Conservation (phyloP, 2,888 invertebrate species). For the Cephus runcator region DNA sequence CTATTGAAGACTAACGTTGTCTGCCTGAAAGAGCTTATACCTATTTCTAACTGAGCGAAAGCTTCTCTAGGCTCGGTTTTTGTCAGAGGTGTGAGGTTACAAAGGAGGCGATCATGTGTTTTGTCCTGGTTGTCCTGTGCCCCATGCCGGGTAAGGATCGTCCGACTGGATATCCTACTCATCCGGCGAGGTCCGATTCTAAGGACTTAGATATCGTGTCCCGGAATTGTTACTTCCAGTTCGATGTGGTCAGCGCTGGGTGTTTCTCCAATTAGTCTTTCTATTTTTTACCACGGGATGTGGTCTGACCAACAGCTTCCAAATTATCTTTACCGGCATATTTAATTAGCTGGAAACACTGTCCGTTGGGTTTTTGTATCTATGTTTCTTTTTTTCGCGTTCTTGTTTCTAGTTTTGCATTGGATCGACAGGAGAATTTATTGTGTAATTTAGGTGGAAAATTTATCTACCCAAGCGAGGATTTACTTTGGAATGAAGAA, state of each 20-base stretch:
- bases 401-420: slow-evolving; percentile 7
- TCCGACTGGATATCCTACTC: slow-evolving; percentile 43
- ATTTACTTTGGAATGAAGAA: too few species aligned
- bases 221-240: background rate
- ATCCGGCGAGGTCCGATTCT: slow-evolving; percentile 16
- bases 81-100: slow-evolving; percentile 62
- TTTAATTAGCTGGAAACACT: background rate
- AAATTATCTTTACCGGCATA: background rate
- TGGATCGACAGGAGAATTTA: background rate
- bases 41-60: slow-evolving; percentile 4
- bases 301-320: background rate
- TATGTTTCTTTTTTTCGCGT: background rate
- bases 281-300: background rate
- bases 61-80: slow-evolving; percentile 39
- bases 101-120: slow-evolving; percentile 57
- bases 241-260: background rate
- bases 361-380: background rate
- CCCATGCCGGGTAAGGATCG: slow-evolving; percentile 43
- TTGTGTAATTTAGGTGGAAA: background rate
- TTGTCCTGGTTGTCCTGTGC: slow-evolving; percentile 39
- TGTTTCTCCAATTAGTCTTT: background rate
- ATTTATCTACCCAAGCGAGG: too few species aligned
- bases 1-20: slow-evolving; percentile 33
- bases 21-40: slow-evolving; percentile 39
- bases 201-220: background rate